Evolutionary conservation across 1,140 invertebrate species (phyloP).

Genomic region (Drosophila subpulchrella): DNA sequence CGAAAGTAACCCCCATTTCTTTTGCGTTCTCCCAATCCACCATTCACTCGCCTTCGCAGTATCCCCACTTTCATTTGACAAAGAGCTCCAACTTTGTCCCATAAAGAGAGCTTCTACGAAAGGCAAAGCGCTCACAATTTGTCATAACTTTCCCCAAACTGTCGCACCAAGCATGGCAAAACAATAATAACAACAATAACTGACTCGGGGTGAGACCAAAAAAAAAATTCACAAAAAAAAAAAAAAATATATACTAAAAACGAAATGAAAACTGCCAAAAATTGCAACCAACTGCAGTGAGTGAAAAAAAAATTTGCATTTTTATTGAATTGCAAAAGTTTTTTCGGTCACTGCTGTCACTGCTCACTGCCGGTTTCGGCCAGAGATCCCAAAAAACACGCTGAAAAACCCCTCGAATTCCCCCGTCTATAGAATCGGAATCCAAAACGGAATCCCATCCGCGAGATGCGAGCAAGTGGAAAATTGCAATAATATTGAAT

Average conservation of each 20-base stretch:
- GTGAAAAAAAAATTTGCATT: conserved; percentile 69
- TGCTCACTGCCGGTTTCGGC: conserved; percentile 22
- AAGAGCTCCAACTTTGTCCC: conserved; percentile 41
- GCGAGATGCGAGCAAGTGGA: conserved; percentile 61
- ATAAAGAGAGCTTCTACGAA: conserved; percentile 26
- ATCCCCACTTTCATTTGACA: conserved; percentile 25
- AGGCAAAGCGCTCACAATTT: conserved; percentile 55
- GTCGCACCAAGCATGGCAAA: conserved; percentile 42
- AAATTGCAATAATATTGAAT: conserved; percentile 80
- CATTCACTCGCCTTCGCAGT: background rate
- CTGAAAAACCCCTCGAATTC: conserved; percentile 6
- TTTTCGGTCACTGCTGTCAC: conserved; percentile 69
- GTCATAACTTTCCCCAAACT: conserved; percentile 64
- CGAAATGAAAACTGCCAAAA: conserved; percentile 64
- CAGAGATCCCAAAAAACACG: conserved; percentile 5
- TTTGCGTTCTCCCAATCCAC: background rate
- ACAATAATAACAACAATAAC: conserved; percentile 37
- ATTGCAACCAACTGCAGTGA: conserved; percentile 68
- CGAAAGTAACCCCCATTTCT: background rate
- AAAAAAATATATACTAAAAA: conserved; percentile 32
- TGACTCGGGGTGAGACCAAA: conserved; percentile 12
- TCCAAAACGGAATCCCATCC: conserved; percentile 23
- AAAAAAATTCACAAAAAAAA: background rate
- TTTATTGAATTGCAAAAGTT: conserved; percentile 81
- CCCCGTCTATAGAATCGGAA: background rate